Evolutionary conservation across 1,140 invertebrate species (phyloP), one percentile per base, ranked within the genome.

Genomic region (Ericerus pela): DNA sequence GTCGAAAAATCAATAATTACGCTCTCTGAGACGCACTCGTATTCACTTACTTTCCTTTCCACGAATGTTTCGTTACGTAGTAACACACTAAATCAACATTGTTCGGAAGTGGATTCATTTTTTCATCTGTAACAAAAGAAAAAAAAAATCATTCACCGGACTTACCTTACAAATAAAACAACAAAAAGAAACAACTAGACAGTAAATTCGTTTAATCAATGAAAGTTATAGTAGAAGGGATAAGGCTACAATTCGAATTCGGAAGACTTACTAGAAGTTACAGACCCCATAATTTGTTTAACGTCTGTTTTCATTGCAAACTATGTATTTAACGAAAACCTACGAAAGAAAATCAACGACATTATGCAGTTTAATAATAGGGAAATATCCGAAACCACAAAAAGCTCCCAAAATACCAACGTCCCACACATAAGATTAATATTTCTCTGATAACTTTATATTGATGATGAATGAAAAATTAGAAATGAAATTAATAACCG

Each of bases 1-100:
- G 10, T 27, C 12, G 16, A 55, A 55, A 54, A 11, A 33, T 38
- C 30, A 58, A 8, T 8, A 33, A 33, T n/a, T n/a, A 33, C 8
- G n/a, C 8, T 10, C n/a, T 28, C 27, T 27, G 1, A 57, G 16
- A 29, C 1, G 3, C 14, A 52, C 28, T 56, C 18, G 12, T 56
- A 2, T 47, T 27, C 4, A 76, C 84, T 78, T 75, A 90, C 84
- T 90, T 96, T 72, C 94, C 88, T 74, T 94, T 95, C 94, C 94
- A 86, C 59, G 84, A 92, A 69, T 93, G 89, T 73, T 97, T 97
- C 12, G 88, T 95, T 63, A 96, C 90, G 69, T 90, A 79, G 73
- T 91, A 97, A 71, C 90, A 93, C 58, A 85, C 84, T 65, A 93
- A 76, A 80, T 93, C 88, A 67, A 85, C 78, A 74, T 92, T 93